Conservation (phyloP, 1,140 invertebrate species). For the Marisa cornuarietis region DNA sequence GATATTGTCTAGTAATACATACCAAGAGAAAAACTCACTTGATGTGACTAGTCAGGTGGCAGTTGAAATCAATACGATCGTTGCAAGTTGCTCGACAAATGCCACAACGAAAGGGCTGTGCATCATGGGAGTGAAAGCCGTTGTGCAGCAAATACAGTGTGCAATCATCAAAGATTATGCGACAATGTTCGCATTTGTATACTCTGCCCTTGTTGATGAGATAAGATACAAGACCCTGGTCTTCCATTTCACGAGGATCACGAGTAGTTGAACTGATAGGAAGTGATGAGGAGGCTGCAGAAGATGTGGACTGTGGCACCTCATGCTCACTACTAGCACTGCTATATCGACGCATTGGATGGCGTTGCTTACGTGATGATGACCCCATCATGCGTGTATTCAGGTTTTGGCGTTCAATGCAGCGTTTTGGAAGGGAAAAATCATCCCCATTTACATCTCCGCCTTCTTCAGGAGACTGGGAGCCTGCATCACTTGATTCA, state of each 20-base stretch:
- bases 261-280: slow-evolving; percentile 35
- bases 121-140: slow-evolving; percentile 59
- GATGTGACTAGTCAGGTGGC: slow-evolving; percentile 61
- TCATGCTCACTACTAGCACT: slow-evolving; percentile 45
- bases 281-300: slow-evolving; percentile 30
- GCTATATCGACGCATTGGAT: slow-evolving; percentile 58
- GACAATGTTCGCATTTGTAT: slow-evolving; percentile 60
- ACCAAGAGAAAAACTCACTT: slow-evolving; percentile 38
- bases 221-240: slow-evolving; percentile 48
- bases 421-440: slow-evolving; percentile 15
- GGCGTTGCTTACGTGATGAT: slow-evolving; percentile 49
- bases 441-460: slow-evolving; percentile 30
- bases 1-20: no score
- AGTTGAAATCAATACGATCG: slow-evolving; percentile 62
- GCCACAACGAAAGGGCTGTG: slow-evolving; percentile 58
- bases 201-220: slow-evolving; percentile 53
- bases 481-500: slow-evolving; percentile 34
- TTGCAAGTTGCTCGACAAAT: slow-evolving; percentile 54
- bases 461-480: slow-evolving; percentile 31
- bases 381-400: slow-evolving; percentile 54
- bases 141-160: slow-evolving; percentile 60
- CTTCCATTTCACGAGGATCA: slow-evolving; percentile 33
- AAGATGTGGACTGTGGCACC: slow-evolving; percentile 36
- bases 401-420: slow-evolving; percentile 49
- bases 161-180: slow-evolving; percentile 61